Evolutionary conservation across 2,888 invertebrate genomes (phyloP), one percentile per base, ranked within the genome.

Genomic region (Synanthedon myopaeformis): DNA sequence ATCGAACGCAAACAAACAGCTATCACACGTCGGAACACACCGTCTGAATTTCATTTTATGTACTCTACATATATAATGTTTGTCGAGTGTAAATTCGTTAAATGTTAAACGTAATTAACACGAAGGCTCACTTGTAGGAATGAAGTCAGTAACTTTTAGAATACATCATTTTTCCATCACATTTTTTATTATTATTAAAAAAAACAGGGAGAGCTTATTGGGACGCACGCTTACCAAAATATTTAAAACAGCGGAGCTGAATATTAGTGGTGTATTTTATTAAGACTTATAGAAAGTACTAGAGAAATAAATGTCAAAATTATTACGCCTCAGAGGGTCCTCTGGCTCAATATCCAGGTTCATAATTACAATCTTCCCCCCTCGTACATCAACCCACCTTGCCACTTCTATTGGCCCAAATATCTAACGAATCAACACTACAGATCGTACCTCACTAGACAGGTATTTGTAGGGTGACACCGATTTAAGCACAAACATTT

Each of bases 1-100:
- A 64, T 61, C 66, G 67, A 75, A 73, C 63, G 64, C 75, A 72
- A 76, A 76, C 76, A 79, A 75, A 77, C 78, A 61, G 69, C 62
- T 66, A 64, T 61, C 67, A 72, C 66, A 64, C 67, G 64, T 49
- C 17, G 19, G 17, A 10, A 49, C 11, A 10, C 45, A 8, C 45
- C 45, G 45, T 13, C 45, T 45, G 14, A 45, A 14, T 45, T n/a
- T n/a, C n/a, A 13, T 45, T 45, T 45, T 45, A 45, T 45, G 6
- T 45, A 45, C 45, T 14, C 45, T n/a, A 45, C 11, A 45, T 45
- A 13, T 45, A 45, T 45, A 45, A 45, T 45, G 45, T 45, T 45
- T 45, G 12, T 45, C 8, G 45, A 45, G 45, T 45, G n/a, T 45
- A 45, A 45, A 45, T 45, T n/a, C 11, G n/a, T 45, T 45, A 14